Conservation (phyloP, 2,113 vertebrate genomes). For the Phaethornis superciliosus region DNA sequence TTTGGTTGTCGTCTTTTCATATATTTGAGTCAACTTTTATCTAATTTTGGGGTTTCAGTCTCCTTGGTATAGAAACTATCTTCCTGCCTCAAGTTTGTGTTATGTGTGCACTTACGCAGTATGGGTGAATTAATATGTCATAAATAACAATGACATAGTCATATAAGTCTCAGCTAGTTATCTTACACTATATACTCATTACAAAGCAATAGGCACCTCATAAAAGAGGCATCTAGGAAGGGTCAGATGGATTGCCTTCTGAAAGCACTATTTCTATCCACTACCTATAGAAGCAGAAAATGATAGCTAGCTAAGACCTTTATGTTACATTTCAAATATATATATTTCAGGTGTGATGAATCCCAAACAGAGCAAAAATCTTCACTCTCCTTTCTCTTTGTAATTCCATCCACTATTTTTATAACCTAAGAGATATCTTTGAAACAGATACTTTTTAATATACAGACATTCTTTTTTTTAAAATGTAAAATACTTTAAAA, state of each 20-base stretch:
- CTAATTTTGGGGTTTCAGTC: not conserved
- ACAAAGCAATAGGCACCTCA: not conserved
- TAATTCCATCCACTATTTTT: not conserved
- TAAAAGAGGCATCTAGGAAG: not conserved
- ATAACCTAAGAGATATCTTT: not conserved
- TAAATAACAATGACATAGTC: not conserved
- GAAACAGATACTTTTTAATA: not conserved
- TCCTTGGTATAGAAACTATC: not conserved
- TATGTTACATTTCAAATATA: not conserved
- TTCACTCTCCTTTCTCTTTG: not conserved
- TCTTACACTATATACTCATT: not conserved
- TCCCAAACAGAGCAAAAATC: not conserved
- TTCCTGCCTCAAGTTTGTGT: not conserved
- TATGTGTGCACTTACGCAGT: not conserved
- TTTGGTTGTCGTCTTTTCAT: too few relatives aligned
- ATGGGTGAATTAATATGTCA: not conserved
- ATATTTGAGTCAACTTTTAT: not conserved
- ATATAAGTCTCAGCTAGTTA: not conserved
- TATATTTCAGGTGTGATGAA: not conserved
- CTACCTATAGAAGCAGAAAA: not conserved
- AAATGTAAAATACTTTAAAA: not conserved
- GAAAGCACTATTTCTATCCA: not conserved
- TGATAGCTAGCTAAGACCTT: not conserved
- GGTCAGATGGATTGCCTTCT: not conserved
- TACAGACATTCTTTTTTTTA: not conserved